These are phyloP conservation scores for Guaruba guarouba DNA, from an alignment of 2,113 vertebrate species.

Conservation along the genomic window DNA sequence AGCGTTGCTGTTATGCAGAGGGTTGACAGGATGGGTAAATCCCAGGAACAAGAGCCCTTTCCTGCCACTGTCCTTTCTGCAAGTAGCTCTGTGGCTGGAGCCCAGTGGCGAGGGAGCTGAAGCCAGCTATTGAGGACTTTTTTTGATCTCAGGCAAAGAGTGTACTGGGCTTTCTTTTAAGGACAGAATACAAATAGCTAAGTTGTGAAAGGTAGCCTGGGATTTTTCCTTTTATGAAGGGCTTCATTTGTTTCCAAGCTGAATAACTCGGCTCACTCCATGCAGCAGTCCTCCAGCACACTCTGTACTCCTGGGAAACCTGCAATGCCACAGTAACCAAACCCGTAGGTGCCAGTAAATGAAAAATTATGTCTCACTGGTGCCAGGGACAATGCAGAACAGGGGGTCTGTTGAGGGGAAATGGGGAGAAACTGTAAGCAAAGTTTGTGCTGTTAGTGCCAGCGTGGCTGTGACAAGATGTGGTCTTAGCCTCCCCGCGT, in stretches of 20 bases:
- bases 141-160: constrained; percentile 39
- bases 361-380: background rate
- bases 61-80: fast-evolving
- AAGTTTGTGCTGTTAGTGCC: background rate
- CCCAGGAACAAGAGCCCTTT: background rate
- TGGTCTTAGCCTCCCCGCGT: background rate
- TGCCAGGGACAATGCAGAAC: background rate
- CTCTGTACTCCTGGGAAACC: background rate
- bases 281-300: background rate
- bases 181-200: constrained; percentile 35
- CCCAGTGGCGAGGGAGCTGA: background rate
- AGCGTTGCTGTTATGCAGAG: background rate
- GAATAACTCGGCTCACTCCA: background rate
- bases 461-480: background rate
- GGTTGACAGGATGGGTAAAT: background rate
- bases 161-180: constrained; percentile 13
- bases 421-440: background rate
- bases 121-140: constrained; percentile 32
- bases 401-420: background rate
- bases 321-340: background rate
- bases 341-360: background rate
- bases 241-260: background rate
- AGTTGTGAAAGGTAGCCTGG: constrained; percentile 38
- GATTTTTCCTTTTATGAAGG: constrained; percentile 23
- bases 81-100: background rate